A percentile compares a stretch with the other conserved stretches of the same genome.
Conservation (phyloP, 2,888 invertebrate species). For the Diarsia rubi region DNA sequence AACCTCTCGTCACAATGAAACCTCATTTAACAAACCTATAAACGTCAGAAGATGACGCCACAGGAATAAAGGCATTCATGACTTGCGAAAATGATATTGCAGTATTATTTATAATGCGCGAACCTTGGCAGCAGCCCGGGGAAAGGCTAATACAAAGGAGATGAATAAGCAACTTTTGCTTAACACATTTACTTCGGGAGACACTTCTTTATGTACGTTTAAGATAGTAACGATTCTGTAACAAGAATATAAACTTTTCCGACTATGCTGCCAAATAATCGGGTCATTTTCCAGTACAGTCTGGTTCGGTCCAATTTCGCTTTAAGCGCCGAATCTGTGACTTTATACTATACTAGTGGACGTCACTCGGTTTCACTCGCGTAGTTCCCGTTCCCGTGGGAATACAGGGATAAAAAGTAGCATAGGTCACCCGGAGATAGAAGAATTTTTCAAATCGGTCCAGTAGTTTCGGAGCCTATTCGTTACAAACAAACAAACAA, state of each 20-base stretch:
- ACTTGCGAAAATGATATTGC: constrained; percentile 50
- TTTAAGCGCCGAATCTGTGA: background rate
- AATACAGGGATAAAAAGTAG: too few species aligned
- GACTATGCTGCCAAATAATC: background rate
- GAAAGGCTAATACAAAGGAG: constrained; percentile 48
- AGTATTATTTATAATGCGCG: constrained; percentile 54
- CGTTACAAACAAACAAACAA: too few species aligned
- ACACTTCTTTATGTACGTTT: constrained; percentile 22
- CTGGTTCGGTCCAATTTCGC: background rate
- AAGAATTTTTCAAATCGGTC: too few species aligned
- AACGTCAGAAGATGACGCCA: constrained; percentile 39
- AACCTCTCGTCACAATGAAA: constrained; percentile 16
- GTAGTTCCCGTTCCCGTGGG: too few species aligned
- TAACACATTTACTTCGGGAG: constrained; percentile 34
- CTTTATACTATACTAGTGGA: background rate
- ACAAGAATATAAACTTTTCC: background rate
- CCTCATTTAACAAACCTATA: constrained; percentile 14
- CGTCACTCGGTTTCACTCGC: too few species aligned
- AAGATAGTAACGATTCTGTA: background rate
- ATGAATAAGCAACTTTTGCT: constrained; percentile 56
- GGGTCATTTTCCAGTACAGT: background rate
- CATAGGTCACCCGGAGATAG: too few species aligned
- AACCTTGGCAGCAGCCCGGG: constrained; percentile 48
- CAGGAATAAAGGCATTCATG: constrained; percentile 50
- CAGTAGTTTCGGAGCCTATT: too few species aligned